Percentiles rank a stretch among this genome's conserved stretches.
Evolutionary conservation across 2,113 vertebrate species (phyloP).

Genomic region (Centropristis striata): DNA sequence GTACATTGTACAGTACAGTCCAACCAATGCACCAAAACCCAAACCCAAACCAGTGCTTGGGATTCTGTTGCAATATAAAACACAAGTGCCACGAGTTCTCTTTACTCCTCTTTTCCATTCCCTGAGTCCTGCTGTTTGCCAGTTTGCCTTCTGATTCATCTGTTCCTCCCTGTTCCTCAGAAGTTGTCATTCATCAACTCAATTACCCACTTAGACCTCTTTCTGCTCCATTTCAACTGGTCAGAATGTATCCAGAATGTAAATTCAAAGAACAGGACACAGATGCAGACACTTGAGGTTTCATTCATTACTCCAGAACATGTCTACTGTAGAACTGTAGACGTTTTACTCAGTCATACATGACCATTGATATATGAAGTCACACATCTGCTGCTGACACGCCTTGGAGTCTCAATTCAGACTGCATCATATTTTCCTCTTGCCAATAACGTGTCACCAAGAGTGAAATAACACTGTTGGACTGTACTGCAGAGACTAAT

Average conservation of each 20-base stretch:
- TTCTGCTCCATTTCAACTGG: slow-evolving; percentile 9
- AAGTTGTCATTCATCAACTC: slow-evolving; percentile 20
- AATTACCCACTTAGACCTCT: slow-evolving; percentile 27
- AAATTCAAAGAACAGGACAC: not conserved
- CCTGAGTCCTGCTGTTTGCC: not conserved
- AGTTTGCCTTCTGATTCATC: slow-evolving; percentile 28
- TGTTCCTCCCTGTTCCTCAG: slow-evolving; percentile 5
- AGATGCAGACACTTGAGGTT: not conserved
- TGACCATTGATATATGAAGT: slow-evolving; percentile 22
- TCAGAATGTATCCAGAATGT: not conserved
- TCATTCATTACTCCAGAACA: not conserved
- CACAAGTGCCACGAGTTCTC: slow-evolving; percentile 1
- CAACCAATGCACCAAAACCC: not conserved
- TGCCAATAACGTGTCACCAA: slow-evolving; percentile 7
- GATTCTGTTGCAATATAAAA: slow-evolving; percentile 25
- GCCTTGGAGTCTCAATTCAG: slow-evolving; percentile 1
- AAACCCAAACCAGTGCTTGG: not conserved
- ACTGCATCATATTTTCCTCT: slow-evolving; percentile 8
- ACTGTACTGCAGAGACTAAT: slow-evolving; percentile 18
- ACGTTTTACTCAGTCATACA: not conserved
- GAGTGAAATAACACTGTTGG: not conserved
- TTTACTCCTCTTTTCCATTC: slow-evolving; percentile 11
- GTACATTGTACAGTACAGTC: no score
- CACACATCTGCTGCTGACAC: slow-evolving; percentile 23
- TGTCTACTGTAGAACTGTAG: not conserved